phyloP scores from a whole-genome alignment of 2,113 vertebrate species.

The Coryphaenoides rupestris region DNA sequence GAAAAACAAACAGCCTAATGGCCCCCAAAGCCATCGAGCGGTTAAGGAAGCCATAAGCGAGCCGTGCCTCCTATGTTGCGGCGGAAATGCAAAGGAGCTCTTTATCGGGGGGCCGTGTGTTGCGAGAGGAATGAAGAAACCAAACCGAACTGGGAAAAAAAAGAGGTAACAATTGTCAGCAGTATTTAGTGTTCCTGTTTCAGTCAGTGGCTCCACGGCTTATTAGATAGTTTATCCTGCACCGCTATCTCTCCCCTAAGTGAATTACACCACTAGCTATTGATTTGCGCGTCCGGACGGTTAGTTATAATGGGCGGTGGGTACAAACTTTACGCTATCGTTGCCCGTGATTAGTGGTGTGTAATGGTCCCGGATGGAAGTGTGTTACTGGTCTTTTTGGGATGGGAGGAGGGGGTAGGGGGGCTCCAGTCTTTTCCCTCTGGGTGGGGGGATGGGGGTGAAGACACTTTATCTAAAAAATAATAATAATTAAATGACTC shows the following conservation, averaged over 20 bases:
- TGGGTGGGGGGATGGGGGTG: too few relatives aligned
- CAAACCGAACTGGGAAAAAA: too few relatives aligned
- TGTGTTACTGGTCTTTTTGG: slow-evolving; percentile 39
- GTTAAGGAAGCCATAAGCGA: not conserved
- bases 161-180: slow-evolving; percentile 11
- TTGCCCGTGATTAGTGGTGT: slow-evolving; percentile 54
- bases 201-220: slow-evolving; percentile 11
- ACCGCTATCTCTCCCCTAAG: slow-evolving; percentile 55
- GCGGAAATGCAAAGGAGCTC: not conserved
- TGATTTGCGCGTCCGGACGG: slow-evolving; percentile 59
- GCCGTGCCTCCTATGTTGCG: not conserved
- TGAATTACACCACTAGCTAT: slow-evolving; percentile 57
- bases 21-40: slow-evolving; percentile 8
- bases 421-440: not conserved
- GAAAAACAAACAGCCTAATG: not conserved
- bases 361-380: not conserved
- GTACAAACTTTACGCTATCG: slow-evolving; percentile 57
- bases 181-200: slow-evolving; percentile 16
- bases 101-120: not conserved
- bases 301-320: slow-evolving; percentile 64
- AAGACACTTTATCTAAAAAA: too few relatives aligned
- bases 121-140: not conserved
- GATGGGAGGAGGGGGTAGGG: slow-evolving; percentile 26
- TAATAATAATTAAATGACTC: too few relatives aligned
- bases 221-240: slow-evolving; percentile 38